phyloP scores from a whole-genome alignment of 2,888 invertebrate genomes.

The Agrotis segetum region DNA sequence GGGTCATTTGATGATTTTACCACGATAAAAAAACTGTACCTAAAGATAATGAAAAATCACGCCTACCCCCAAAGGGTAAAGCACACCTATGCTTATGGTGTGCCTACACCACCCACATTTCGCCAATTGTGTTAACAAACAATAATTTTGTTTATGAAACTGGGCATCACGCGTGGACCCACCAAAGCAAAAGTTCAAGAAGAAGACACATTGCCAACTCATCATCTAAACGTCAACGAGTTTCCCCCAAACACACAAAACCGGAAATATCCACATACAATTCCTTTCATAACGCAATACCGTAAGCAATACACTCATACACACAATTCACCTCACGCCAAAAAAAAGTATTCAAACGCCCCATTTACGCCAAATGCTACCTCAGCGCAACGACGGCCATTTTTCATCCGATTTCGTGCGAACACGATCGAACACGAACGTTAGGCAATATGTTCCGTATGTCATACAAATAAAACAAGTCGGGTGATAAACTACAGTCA shows the following conservation, averaged over 20 bases:
- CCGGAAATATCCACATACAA: constrained; percentile 32
- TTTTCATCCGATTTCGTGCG: constrained; percentile 66
- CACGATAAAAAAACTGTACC: no score
- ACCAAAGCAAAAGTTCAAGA: no score
- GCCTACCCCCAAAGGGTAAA: no score
- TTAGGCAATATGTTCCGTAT: constrained; percentile 69
- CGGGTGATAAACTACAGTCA: constrained; percentile 77
- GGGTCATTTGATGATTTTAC: no score
- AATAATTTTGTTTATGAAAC: no score
- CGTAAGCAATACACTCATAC: constrained; percentile 59
- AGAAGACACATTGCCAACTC: constrained; percentile 3
- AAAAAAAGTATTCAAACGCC: constrained; percentile 64
- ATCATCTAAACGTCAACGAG: constrained; percentile 12
- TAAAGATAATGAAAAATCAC: no score
- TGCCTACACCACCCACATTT: no score
- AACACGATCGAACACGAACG: constrained; percentile 64
- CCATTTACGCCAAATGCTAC: constrained; percentile 70
- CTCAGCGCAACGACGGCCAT: constrained; percentile 63
- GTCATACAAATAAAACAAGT: constrained; percentile 77
- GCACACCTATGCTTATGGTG: no score
- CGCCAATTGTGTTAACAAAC: no score
- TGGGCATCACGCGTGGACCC: no score
- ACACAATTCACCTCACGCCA: constrained; percentile 58
- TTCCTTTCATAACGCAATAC: constrained; percentile 42
- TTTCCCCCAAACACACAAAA: constrained; percentile 1